Evolutionary conservation across 2,888 invertebrate species (phyloP).

Genomic region (Glaucopsyche alexis): DNA sequence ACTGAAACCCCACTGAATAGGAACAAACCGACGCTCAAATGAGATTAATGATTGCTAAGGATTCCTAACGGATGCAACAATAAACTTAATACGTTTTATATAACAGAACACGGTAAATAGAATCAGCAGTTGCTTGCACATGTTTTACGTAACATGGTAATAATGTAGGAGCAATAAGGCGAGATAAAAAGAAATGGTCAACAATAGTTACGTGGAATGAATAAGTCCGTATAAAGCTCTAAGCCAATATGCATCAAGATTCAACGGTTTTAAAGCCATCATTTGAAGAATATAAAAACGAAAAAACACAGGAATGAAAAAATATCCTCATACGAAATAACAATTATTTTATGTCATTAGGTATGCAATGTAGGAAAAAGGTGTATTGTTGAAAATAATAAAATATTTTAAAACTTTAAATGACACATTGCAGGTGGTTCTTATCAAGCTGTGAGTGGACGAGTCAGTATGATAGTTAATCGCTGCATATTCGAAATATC

Average conservation of each 20-base stretch:
- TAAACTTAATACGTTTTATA: conserved; percentile 26
- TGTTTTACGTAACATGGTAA: conserved; percentile 15
- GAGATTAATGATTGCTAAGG: conserved; percentile 40
- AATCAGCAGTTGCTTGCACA: neutral
- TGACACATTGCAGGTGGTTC: neutral
- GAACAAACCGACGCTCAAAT: conserved; percentile 36
- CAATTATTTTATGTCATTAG: no score
- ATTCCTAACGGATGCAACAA: conserved; percentile 32
- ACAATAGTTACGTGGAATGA: neutral
- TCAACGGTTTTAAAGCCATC: no score
- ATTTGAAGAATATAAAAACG: no score
- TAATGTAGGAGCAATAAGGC: neutral
- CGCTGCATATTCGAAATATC: conserved; percentile 11
- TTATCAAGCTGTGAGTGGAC: conserved; percentile 2
- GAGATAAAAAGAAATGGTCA: neutral
- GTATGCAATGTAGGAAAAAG: neutral
- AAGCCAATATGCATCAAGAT: neutral
- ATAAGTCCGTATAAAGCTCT: no score
- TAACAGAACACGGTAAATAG: conserved; percentile 15
- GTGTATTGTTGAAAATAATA: neutral
- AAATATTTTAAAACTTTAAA: neutral
- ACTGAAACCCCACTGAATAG: conserved; percentile 38
- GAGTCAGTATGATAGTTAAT: conserved; percentile 4
- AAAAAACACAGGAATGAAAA: no score
- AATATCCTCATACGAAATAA: no score